Evolutionary conservation across 2,888 invertebrate genomes (phyloP), one percentile per base, ranked within the genome.

Genomic region (Perizoma flavofasciatum): DNA sequence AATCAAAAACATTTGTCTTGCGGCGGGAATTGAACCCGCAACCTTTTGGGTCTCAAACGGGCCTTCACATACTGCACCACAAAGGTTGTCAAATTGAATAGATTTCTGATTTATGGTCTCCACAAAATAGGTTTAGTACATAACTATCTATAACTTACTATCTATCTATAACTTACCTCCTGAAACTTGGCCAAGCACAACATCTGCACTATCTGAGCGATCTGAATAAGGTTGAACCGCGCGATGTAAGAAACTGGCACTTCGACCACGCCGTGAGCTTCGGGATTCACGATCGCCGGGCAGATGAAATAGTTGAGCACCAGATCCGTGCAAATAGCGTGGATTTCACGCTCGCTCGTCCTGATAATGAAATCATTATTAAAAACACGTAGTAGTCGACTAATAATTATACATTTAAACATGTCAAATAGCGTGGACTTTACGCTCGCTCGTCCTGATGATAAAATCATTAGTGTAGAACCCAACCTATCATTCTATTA

Each of bases 201-300:
- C 86, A 97, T 96, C 90, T 99, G 98, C 49, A 99, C 88, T 70
- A 98, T 97, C 89, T 98, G 97, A 0, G 98, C 99, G 59, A 99
- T 95, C 93, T 97, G 97, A 75, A 96, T 95, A 54, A 97, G 93
- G 88, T 97, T 99, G 85, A 97, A 98, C 41, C 98, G 92, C 5
- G 98, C 97, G 59, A 97, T 95, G 76, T 97, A 96, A 45, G 97
- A 97, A 56, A 99, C 96, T 6, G 98, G 97, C 1, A 97, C 96
- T 79, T 98, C 98, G 4, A 96, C 96, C 55, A 99, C 96, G 10
- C 98, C 99, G 85, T 98, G 96, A 0, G 97, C 96, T 82, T 99
- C 99, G 0, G 99, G 99, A 90, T 98, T 98, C 50, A 98, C 96
- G 55, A 99, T 97, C 0, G 98, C 99, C 4, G 98, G 98, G 78